Conservation (phyloP, 92 coral and sea anemone genomes). For the Zoanthus sansibaricus region DNA sequence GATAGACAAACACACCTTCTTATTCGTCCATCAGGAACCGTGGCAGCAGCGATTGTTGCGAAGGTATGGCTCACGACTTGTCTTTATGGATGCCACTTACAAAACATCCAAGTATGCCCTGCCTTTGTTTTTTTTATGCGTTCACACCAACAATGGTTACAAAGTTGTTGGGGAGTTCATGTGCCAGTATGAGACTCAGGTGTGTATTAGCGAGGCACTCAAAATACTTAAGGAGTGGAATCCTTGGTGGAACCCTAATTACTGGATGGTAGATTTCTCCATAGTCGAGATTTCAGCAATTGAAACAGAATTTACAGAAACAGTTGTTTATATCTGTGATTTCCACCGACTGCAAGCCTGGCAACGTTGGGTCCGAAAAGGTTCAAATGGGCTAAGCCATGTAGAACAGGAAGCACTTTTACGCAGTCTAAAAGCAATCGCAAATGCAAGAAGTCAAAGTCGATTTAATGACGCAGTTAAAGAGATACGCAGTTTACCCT, state of each 20-base stretch:
- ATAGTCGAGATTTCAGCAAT: slow-evolving; percentile 54
- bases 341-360: slow-evolving; percentile 54
- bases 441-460: slow-evolving; percentile 13
- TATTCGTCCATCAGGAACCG: slow-evolving; percentile 67
- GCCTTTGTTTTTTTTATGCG: slow-evolving; percentile 58
- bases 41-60: slow-evolving; percentile 40
- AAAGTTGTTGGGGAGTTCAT: slow-evolving; percentile 58
- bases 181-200: slow-evolving; percentile 44
- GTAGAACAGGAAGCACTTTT: neutral
- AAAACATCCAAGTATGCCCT: slow-evolving; percentile 69
- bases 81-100: slow-evolving; percentile 68
- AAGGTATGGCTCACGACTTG: slow-evolving; percentile 68
- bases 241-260: slow-evolving; percentile 57
- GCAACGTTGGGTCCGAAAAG: slow-evolving; percentile 41
- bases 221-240: slow-evolving; percentile 49
- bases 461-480: slow-evolving; percentile 11
- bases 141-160: slow-evolving; percentile 52
- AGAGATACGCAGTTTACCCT: slow-evolving; percentile 13
- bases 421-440: neutral
- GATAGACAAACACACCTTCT: slow-evolving; percentile 34
- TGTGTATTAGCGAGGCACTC: slow-evolving; percentile 53
- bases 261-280: slow-evolving; percentile 55
- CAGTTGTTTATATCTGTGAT: slow-evolving; percentile 51
- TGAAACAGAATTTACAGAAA: slow-evolving; percentile 50
- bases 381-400: slow-evolving; percentile 20